Conservation (phyloP, 2,888 invertebrate genomes). For the Folsomia manolachei region DNA sequence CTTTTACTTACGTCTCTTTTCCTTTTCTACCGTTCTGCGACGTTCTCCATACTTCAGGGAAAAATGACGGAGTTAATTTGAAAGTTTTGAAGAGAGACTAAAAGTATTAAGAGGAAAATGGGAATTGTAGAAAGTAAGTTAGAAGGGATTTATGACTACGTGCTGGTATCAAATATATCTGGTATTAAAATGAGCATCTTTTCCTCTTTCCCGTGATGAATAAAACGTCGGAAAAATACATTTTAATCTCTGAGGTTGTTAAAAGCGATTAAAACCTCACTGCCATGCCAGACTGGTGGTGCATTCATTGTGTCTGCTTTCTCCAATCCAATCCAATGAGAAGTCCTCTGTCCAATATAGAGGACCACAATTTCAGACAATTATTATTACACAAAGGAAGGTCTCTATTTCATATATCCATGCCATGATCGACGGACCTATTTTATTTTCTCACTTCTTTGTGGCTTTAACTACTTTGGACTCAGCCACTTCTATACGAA, state of each 20-base stretch:
- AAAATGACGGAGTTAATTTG: slow-evolving; percentile 50
- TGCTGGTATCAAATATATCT: slow-evolving; percentile 49
- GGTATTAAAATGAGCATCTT: slow-evolving; percentile 44
- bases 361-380: neutral
- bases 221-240: slow-evolving; percentile 49
- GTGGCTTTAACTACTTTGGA: neutral
- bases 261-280: slow-evolving; percentile 43
- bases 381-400: neutral
- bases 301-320: neutral
- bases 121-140: no score
- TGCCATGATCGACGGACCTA: neutral
- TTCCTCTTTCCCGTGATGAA: slow-evolving; percentile 30
- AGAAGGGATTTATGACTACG: slow-evolving; percentile 47
- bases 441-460: slow-evolving; percentile 15
- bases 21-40: neutral
- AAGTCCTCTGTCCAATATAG: neutral
- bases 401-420: slow-evolving; percentile 1
- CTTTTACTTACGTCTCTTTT: neutral
- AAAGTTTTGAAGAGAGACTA: slow-evolving; percentile 47
- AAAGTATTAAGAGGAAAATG: slow-evolving; percentile 46
- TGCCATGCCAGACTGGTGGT: slow-evolving; percentile 14
- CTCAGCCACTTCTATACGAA: no score
- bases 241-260: slow-evolving; percentile 49
- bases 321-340: neutral
- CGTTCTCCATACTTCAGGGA: slow-evolving; percentile 28